Conservation (phyloP, 2,888 invertebrate genomes). For the Physocephala rufipes region DNA sequence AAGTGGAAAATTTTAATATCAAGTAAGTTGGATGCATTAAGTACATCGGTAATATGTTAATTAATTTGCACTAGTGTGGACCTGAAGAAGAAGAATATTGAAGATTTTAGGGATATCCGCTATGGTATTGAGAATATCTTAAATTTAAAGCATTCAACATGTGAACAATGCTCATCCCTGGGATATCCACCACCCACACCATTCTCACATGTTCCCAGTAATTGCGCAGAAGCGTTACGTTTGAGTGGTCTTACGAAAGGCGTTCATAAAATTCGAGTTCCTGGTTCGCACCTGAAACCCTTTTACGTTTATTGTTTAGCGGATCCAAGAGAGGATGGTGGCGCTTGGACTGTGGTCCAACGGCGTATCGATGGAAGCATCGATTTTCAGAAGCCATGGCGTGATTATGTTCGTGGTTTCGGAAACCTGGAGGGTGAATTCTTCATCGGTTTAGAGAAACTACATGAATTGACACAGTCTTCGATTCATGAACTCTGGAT, state of each 20-base stretch:
- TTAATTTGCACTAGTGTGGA: too few relatives aligned
- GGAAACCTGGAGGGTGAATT: conserved; percentile 74
- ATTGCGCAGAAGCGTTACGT: conserved; percentile 33
- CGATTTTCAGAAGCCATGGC: conserved; percentile 61
- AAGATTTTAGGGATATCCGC: too few relatives aligned
- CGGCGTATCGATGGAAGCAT: conserved; percentile 71
- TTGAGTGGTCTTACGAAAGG: neutral
- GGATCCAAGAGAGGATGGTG: conserved; percentile 69
- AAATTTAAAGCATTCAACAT: too few relatives aligned
- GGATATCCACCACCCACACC: neutral
- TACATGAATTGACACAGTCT: conserved; percentile 63
- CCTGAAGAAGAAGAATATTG: too few relatives aligned
- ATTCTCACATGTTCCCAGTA: conserved; percentile 1
- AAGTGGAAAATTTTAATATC: too few relatives aligned
- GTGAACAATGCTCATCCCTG: too few relatives aligned
- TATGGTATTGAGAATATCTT: too few relatives aligned
- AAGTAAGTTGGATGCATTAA: too few relatives aligned
- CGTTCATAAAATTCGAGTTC: neutral
- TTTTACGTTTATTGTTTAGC: conserved; percentile 70
- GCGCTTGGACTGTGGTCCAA: conserved; percentile 72
- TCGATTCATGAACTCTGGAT: conserved; percentile 69
- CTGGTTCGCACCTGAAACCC: conserved; percentile 56
- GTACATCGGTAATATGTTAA: too few relatives aligned
- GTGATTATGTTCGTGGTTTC: conserved; percentile 73
- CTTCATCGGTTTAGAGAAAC: conserved; percentile 74